Conservation (phyloP, 2,888 invertebrate genomes). For the Eucriotettix oculatus region DNA sequence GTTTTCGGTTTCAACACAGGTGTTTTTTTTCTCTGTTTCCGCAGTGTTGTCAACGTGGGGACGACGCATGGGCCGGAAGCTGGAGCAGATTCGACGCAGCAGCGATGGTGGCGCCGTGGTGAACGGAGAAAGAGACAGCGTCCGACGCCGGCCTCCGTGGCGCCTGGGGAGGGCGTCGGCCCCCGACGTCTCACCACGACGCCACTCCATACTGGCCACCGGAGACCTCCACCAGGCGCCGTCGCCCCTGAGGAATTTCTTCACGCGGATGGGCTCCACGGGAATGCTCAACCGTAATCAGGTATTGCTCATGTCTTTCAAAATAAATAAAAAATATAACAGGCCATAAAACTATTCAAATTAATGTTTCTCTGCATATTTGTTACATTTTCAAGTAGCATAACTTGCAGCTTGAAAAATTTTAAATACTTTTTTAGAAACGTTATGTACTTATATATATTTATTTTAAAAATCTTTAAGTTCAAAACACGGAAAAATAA, state of each 20-base stretch:
- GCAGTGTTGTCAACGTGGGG: conserved; percentile 58
- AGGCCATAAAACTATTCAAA: no score
- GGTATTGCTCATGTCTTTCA: background rate
- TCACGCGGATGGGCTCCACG: conserved; percentile 59
- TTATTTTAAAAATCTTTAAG: no score
- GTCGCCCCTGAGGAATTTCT: conserved; percentile 53
- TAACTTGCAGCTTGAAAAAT: no score
- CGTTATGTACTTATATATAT: no score
- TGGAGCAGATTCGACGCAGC: conserved; percentile 52
- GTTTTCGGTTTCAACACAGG: background rate
- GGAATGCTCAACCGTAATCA: conserved; percentile 43
- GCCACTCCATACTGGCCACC: background rate
- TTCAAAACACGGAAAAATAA: no score
- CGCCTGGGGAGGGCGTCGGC: conserved; percentile 8
- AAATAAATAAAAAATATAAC: no score
- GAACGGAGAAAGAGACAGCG: conserved; percentile 18
- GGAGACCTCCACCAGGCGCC: conserved; percentile 24
- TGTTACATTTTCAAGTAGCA: no score
- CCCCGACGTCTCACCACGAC: background rate
- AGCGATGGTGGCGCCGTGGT: conserved; percentile 26
- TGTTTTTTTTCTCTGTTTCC: conserved; percentile 16
- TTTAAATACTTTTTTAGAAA: no score
- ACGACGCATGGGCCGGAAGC: conserved; percentile 58
- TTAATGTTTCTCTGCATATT: no score
- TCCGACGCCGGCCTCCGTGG: conserved; percentile 7